phyloP scores from a whole-genome alignment of 1,140 invertebrate species.

The Frieseomelitta varia region DNA sequence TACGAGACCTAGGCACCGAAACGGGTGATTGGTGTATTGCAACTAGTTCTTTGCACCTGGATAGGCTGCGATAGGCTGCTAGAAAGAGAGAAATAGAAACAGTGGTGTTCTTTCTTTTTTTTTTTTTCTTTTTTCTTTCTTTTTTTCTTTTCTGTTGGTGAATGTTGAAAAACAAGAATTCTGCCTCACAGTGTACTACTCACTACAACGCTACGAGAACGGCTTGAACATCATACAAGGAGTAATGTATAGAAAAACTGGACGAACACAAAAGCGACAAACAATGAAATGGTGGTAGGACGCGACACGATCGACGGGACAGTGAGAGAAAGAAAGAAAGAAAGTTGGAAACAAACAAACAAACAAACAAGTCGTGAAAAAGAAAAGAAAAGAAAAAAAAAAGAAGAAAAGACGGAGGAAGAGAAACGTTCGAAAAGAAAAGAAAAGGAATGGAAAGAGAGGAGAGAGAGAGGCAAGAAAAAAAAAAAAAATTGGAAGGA shows the following conservation, averaged over 20 bases:
- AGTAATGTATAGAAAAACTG: slow-evolving; percentile 71
- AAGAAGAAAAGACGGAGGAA: background rate
- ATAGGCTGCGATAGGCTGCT: slow-evolving; percentile 82
- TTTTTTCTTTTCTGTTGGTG: slow-evolving; percentile 68
- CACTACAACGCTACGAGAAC: slow-evolving; percentile 80
- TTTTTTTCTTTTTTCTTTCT: too few species aligned
- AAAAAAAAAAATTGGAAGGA: background rate
- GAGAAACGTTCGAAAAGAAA: background rate
- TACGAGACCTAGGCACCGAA: slow-evolving; percentile 73
- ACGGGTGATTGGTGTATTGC: slow-evolving; percentile 81
- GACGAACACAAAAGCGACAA: slow-evolving; percentile 81
- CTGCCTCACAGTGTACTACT: slow-evolving; percentile 79
- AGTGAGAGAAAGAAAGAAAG: background rate
- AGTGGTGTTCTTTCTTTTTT: slow-evolving; percentile 75
- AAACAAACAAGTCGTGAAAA: background rate
- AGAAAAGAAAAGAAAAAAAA: background rate
- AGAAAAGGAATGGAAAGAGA: slow-evolving; percentile 11
- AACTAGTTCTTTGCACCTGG: slow-evolving; percentile 82
- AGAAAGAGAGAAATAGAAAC: slow-evolving; percentile 82
- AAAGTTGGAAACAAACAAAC: too few species aligned
- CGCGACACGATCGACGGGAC: slow-evolving; percentile 37
- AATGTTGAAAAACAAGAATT: slow-evolving; percentile 78
- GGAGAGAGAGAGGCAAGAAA: too few species aligned
- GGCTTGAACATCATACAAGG: slow-evolving; percentile 76
- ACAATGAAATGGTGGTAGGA: slow-evolving; percentile 64